Conservation (phyloP, 2,888 invertebrate species). For the Ochlodes sylvanus region DNA sequence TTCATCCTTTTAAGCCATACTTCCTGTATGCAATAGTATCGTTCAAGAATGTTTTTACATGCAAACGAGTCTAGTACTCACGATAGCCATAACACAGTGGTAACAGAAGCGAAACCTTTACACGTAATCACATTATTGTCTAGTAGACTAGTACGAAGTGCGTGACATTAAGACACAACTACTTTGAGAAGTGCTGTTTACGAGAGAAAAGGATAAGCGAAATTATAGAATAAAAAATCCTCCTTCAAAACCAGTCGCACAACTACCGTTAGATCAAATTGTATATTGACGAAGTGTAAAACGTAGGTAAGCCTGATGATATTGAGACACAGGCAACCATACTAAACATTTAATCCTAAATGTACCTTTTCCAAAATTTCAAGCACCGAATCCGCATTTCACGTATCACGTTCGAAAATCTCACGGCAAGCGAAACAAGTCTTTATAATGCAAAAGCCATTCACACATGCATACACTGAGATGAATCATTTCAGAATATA, state of each 20-base stretch:
- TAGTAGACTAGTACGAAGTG: background rate
- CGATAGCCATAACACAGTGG: background rate
- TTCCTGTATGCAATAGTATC: background rate
- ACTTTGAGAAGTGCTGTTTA: constrained; percentile 8
- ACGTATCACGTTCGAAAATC: constrained; percentile 1
- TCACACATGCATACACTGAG: constrained; percentile 43
- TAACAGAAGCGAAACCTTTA: background rate
- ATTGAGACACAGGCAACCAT: background rate
- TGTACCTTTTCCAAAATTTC: constrained; percentile 6
- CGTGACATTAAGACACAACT: background rate
- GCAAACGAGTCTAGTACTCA: constrained; percentile 3
- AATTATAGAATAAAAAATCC: background rate
- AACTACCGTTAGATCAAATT: background rate
- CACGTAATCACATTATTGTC: too few species aligned
- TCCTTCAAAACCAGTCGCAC: background rate
- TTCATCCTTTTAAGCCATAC: background rate
- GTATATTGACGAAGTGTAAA: background rate
- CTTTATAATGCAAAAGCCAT: constrained; percentile 42
- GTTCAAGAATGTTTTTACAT: background rate
- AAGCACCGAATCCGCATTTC: constrained; percentile 12
- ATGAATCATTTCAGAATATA: constrained; percentile 10
- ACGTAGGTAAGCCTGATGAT: background rate
- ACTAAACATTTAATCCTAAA: constrained; percentile 15
- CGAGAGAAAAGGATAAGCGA: constrained; percentile 1
- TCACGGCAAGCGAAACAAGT: constrained; percentile 33